A percentile compares a stretch with the other conserved stretches of the same genome.
Conservation (phyloP, 2,888 invertebrate genomes). For the Fragum whitleyi region DNA sequence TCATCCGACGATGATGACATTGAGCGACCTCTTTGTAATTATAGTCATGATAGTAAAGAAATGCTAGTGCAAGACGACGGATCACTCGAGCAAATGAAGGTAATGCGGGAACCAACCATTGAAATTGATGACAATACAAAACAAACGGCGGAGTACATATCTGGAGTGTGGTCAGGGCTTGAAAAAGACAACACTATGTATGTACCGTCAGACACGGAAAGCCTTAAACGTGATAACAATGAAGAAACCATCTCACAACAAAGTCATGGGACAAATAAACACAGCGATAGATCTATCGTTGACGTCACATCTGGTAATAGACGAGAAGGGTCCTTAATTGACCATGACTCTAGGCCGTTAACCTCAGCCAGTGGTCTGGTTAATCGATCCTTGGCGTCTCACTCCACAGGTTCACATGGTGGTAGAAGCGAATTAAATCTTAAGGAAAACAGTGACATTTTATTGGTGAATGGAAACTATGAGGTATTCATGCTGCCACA, state of each 20-base stretch:
- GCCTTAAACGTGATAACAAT: not conserved
- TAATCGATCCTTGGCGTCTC: no score
- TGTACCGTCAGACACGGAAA: not conserved
- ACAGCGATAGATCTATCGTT: no score
- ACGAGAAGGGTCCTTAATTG: no score
- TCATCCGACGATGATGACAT: not conserved
- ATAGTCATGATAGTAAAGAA: not conserved
- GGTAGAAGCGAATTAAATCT: no score
- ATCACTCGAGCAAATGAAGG: not conserved
- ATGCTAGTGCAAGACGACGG: not conserved
- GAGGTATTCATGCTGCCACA: not conserved
- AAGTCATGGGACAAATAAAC: no score
- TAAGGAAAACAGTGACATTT: not conserved
- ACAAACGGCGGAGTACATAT: not conserved
- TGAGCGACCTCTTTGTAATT: not conserved
- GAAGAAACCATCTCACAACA: not conserved
- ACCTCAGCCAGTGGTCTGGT: no score
- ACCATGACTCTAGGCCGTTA: no score
- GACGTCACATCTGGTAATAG: no score
- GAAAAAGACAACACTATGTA: slow-evolving; percentile 6
- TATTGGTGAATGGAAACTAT: not conserved
- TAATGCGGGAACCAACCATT: not conserved
- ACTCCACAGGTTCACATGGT: no score
- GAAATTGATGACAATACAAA: not conserved
- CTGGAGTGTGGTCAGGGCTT: slow-evolving; percentile 5